Evolutionary conservation across 2,888 invertebrate species (phyloP).

Genomic region (Tubulanus polymorphus): DNA sequence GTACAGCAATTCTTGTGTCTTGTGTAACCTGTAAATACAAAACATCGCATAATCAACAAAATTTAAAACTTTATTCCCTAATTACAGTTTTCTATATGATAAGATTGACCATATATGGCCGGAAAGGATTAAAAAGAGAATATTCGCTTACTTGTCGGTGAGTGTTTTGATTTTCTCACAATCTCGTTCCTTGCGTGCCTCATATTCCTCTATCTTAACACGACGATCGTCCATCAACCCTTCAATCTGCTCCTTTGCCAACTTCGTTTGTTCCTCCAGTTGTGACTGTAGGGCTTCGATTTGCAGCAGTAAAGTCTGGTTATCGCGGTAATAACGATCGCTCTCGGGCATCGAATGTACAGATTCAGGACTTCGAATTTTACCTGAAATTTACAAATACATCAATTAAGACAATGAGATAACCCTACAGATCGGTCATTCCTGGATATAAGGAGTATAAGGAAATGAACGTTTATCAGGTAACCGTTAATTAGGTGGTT

Average conservation of each 20-base stretch:
- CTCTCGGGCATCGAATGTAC: too few species aligned
- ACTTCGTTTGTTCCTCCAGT: slow-evolving; percentile 50
- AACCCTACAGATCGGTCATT: too few species aligned
- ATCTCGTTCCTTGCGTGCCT: slow-evolving; percentile 47
- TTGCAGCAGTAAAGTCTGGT: slow-evolving; percentile 42
- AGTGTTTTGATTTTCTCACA: slow-evolving; percentile 49
- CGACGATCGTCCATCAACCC: slow-evolving; percentile 50
- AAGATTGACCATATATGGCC: too few species aligned
- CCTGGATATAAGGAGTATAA: too few species aligned
- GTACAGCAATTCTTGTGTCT: slow-evolving; percentile 54
- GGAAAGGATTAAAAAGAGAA: not conserved
- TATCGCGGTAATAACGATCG: slow-evolving; percentile 44
- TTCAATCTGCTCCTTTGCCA: slow-evolving; percentile 50
- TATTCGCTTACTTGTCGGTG: slow-evolving; percentile 51
- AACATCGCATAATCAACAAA: too few species aligned
- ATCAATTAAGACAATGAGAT: too few species aligned
- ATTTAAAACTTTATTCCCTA: too few species aligned
- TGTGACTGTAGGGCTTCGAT: slow-evolving; percentile 49
- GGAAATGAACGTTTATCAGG: too few species aligned
- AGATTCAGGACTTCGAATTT: too few species aligned
- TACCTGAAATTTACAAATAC: too few species aligned
- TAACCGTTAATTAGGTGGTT: too few species aligned
- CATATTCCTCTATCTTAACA: slow-evolving; percentile 49
- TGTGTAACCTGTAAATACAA: slow-evolving; percentile 49
- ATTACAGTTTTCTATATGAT: too few species aligned